Conservation (phyloP, 2,888 invertebrate species). For the Hydriomena furcata region DNA sequence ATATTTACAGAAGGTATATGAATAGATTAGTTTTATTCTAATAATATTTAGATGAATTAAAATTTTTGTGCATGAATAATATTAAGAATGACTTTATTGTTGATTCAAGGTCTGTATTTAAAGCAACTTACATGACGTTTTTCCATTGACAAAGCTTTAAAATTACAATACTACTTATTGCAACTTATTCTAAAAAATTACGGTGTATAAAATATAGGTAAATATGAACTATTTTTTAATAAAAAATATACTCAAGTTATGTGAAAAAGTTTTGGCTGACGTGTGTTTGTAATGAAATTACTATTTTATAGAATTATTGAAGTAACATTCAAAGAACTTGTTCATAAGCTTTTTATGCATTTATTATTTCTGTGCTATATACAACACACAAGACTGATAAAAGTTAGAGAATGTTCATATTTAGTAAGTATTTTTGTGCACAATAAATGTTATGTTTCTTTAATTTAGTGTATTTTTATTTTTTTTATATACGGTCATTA, state of each 20-base stretch:
- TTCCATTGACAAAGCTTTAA: constrained; percentile 22
- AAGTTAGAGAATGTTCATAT: constrained; percentile 68
- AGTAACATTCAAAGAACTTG: constrained; percentile 26
- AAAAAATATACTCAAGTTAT: constrained; percentile 61
- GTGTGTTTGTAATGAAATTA: constrained; percentile 42
- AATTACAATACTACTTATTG: too few relatives aligned
- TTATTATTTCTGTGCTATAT: constrained; percentile 77
- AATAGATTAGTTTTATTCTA: constrained; percentile 18
- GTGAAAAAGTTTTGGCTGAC: constrained; percentile 54
- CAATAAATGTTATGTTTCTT: constrained; percentile 77
- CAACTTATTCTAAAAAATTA: constrained; percentile 9
- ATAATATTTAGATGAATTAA: constrained; percentile 19
- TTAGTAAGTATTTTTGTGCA: constrained; percentile 80
- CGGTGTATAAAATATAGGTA: constrained; percentile 14
- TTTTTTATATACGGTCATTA: constrained; percentile 14
- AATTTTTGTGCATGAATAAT: constrained; percentile 31
- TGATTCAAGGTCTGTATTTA: constrained; percentile 12
- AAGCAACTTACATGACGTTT: constrained; percentile 22
- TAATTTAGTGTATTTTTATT: constrained; percentile 71
- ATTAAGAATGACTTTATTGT: constrained; percentile 19
- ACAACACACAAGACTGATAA: constrained; percentile 83
- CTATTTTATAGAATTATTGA: constrained; percentile 24
- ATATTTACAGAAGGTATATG: constrained; percentile 16
- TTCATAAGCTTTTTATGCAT: constrained; percentile 68
- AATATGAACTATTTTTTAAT: constrained; percentile 16